phyloP scores from a whole-genome alignment of 2,888 invertebrate species.

The Gari tellinella region DNA sequence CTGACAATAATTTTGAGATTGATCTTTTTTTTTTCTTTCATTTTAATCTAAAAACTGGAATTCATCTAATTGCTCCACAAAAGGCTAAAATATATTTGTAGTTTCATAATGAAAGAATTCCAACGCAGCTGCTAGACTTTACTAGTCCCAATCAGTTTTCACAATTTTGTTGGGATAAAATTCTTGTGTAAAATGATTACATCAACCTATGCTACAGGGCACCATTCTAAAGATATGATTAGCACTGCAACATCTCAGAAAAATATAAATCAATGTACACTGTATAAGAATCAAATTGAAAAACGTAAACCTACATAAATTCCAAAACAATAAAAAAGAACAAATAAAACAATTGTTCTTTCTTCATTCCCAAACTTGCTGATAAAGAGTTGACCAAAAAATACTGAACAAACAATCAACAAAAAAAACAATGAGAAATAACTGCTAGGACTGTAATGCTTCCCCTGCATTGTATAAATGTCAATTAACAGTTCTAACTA shows the following conservation, averaged over 20 bases:
- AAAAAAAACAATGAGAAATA: constrained; percentile 46
- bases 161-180: neutral
- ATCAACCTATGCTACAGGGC: neutral
- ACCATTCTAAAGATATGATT: constrained; percentile 14
- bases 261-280: constrained; percentile 40
- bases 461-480: constrained; percentile 6
- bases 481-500: neutral
- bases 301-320: constrained; percentile 46
- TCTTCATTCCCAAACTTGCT: constrained; percentile 32
- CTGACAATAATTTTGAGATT: no score
- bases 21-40: no score
- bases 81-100: no score
- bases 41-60: no score
- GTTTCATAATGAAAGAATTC: no score
- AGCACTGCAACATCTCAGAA: constrained; percentile 36
- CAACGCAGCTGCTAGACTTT: no score
- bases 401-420: constrained; percentile 50
- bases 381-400: constrained; percentile 29
- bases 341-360: constrained; percentile 56
- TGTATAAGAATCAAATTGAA: constrained; percentile 42
- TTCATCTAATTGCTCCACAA: no score
- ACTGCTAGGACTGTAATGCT: constrained; percentile 6
- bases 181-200: neutral
- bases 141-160: neutral
- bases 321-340: constrained; percentile 53